Conservation (phyloP, 2,797 vertebrate genomes). For the Gephyroberyx darwinii region DNA sequence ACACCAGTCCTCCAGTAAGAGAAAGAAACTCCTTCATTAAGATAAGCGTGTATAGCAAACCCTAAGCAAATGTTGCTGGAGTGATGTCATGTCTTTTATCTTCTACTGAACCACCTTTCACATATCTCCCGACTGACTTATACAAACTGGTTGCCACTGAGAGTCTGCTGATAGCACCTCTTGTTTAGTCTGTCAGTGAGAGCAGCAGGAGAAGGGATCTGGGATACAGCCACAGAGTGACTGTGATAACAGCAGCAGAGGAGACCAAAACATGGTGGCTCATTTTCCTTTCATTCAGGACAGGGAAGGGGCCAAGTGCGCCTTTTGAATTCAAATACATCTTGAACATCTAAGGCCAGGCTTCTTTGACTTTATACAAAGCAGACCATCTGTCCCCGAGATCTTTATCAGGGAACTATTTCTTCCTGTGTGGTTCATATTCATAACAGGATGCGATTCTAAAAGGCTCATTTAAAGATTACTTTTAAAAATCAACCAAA, state of each 20-base stretch:
- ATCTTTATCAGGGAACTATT: conserved; percentile 76
- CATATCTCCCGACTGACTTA: conserved; percentile 65
- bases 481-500: conserved; percentile 7
- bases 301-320: conserved; percentile 43
- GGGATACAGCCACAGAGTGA: conserved; percentile 61
- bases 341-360: conserved; percentile 63
- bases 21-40: conserved; percentile 12
- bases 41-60: conserved; percentile 27
- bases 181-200: conserved; percentile 82
- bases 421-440: conserved; percentile 73
- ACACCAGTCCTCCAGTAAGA: neutral
- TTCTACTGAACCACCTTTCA: conserved; percentile 43
- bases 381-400: conserved; percentile 71
- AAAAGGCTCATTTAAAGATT: conserved; percentile 17
- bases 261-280: conserved; percentile 77
- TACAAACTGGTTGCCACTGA: conserved; percentile 66
- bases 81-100: conserved; percentile 61
- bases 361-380: conserved; percentile 72
- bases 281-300: conserved; percentile 58
- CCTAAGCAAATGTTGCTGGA: conserved; percentile 43
- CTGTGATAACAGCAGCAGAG: conserved; percentile 72
- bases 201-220: conserved; percentile 72
- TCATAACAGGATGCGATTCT: conserved; percentile 65
- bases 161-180: conserved; percentile 65
- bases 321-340: conserved; percentile 69